Percentiles rank a stretch among this genome's conserved stretches.
These are phyloP conservation scores for Oreochromis spilurus DNA, from an alignment of 2,113 vertebrate species.

Conservation along the genomic window DNA sequence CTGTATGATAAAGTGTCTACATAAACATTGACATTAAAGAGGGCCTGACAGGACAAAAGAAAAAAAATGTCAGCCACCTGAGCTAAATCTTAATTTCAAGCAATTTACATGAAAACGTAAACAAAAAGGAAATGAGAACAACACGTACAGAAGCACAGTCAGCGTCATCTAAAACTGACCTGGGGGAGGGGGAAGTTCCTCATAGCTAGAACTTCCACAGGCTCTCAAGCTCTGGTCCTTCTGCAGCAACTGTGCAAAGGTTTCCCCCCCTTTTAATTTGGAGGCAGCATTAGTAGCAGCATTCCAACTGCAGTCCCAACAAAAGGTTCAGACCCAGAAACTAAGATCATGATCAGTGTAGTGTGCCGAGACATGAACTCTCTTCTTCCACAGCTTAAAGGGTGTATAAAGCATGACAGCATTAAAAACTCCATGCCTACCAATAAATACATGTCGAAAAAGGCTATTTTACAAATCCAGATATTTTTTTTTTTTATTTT, in stretches of 20 bases:
- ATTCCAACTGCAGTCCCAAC: constrained; percentile 39
- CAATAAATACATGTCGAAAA: constrained; percentile 47
- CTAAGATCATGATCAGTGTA: constrained; percentile 4
- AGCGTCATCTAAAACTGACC: constrained; percentile 19
- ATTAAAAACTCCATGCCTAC: constrained; percentile 28
- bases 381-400: constrained; percentile 22
- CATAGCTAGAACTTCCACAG: constrained; percentile 4
- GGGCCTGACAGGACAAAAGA: neutral
- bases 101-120: constrained; percentile 35
- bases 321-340: constrained; percentile 20
- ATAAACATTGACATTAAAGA: neutral
- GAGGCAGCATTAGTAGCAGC: constrained; percentile 36
- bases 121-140: constrained; percentile 36
- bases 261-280: neutral
- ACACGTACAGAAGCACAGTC: neutral
- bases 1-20: neutral
- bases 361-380: constrained; percentile 1
- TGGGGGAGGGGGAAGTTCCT: neutral
- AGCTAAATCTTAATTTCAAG: constrained; percentile 5
- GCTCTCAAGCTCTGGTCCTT: neutral
- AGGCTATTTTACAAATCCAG: constrained; percentile 29
- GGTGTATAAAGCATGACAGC: neutral
- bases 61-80: neutral
- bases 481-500: neutral
- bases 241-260: neutral